Conservation (phyloP, 2,888 invertebrate genomes). For the Mythimna pallens region DNA sequence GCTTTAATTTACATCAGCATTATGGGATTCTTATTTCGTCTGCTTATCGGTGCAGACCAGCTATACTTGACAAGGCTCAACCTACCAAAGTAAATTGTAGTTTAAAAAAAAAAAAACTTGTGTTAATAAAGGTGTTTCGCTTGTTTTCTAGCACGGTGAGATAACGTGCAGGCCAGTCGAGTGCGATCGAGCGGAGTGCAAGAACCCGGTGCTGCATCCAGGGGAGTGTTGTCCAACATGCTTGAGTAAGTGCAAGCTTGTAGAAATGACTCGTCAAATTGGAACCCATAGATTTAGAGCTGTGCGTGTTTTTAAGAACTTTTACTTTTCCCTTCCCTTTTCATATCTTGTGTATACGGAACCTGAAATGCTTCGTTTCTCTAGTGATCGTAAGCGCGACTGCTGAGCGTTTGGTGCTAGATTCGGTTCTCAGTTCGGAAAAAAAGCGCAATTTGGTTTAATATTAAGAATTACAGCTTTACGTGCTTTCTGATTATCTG, state of each 20-base stretch:
- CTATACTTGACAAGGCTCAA: neutral
- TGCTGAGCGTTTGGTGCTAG: no score
- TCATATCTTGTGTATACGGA: neutral
- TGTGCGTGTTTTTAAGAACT: neutral
- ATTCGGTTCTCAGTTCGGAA: no score
- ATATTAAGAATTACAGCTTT: no score
- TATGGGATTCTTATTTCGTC: neutral
- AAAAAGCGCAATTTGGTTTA: no score
- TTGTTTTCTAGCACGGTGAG: constrained; percentile 93
- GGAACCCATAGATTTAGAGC: neutral
- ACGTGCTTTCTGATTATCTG: no score
- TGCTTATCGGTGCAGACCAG: no score
- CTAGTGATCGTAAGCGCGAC: no score
- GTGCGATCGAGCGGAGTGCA: constrained; percentile 95
- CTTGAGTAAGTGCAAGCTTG: constrained; percentile 90
- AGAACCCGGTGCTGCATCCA: constrained; percentile 94
- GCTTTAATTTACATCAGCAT: neutral
- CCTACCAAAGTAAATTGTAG: neutral
- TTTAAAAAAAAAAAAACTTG: no score
- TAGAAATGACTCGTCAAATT: neutral
- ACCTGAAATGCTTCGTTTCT: no score
- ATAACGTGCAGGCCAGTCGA: constrained; percentile 95
- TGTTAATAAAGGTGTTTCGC: neutral
- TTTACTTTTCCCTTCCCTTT: neutral
- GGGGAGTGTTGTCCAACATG: constrained; percentile 97